Base-by-base conservation (phyloP, 2,888 invertebrate genomes). In the Camponotus fellah region DNA sequence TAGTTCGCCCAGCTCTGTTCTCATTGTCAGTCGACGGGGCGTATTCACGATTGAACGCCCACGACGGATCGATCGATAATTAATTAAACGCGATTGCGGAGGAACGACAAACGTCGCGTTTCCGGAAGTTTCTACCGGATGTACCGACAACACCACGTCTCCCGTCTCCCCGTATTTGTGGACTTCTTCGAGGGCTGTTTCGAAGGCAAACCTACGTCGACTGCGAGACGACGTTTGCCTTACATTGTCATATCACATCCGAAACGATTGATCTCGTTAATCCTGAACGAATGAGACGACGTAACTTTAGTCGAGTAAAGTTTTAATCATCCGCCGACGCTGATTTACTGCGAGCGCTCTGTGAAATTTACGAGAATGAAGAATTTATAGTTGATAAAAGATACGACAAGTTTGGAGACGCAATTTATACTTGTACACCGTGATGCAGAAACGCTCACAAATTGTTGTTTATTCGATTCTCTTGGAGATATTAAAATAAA, bases 11-110 rank as follows among this genome's bases (percentile, higher is more conserved):
- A 17, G 21, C 21, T 81, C 56, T 46, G 26, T 72, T 76, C 81
- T 80, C 62, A 83, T 81, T 83, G 81, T 81, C 81, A 71, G 71
- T 62, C 26, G 62, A 34, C 64, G 53, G 43, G 49, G 21, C 62
- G 43, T 64, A 77, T 43, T 68, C 81, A 32, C 81, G 81, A 83
- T 83, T 72, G 74, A 75, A 76, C 60, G 75, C 53, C 66, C 56
- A 43, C 26, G 62, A 56, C 66, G 56, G 60, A 72, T 37, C 85
- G 81, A 88, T 89, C 88, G 82, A 89, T 90, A 89, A 89, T 87
- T 90, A 89, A 89, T 88, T 89, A 85, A 90, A 84, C 87, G 83
- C 82, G 87, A 90, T 90, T 83, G 86, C 87, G 83, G 83, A 32
- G 87, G 72, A 84, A 84, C 82, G 83, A 87, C 85, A 82, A 88